Base-by-base conservation (phyloP, 2,113 vertebrate genomes). In the Dissostichus mawsoni region DNA sequence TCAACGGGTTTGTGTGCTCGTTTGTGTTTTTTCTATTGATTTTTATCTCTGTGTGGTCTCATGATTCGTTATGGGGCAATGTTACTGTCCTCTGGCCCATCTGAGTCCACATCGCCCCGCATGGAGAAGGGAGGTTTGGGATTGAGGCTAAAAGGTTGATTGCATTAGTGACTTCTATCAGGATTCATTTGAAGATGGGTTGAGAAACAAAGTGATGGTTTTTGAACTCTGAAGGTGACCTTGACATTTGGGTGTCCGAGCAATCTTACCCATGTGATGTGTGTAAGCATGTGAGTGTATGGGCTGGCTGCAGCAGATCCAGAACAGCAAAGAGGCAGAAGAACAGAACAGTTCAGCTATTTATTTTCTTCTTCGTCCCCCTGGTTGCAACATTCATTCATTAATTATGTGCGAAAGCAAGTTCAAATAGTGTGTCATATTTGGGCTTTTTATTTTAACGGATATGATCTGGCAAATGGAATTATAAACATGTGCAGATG, bases 121-220 rank as follows among this genome's bases (percentile, higher is more conserved):
- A 20, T 66, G 74, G 64, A 87, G 70, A 84, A 73, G 65, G 66
- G 80, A 81, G 87, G 80, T 74, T 77, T 81, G 82, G 85, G 71
- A 90, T 82, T 83, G 87, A 83, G 87, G 86, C 76, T 69, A 66
- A 89, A 88, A 91, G 90, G 90, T 89, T 91, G 86, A 92, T 90
- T 87, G 85, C 77, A 90, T 92, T 92, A 91, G 88, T 80, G 88
- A 89, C 89, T 91, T 88, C 84, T 86, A 89, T 92, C 90, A 88
- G 89, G 90, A 87, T 90, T 92, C 87, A 91, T 92, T 90, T 92
- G 80, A 82, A 70, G 77, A 72, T 44, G 59, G 78, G 76, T 90
- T 87, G 84, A 68, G 80, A 90, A 90, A 86, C 87, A 87, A 92
- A 92, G 85, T 88, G 89, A 89, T 89, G 88, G 61, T 89, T 90